These are phyloP conservation scores for Parazoanthus swiftii DNA, from an alignment of 92 coral and sea anemone genomes.

Conservation along the genomic window DNA sequence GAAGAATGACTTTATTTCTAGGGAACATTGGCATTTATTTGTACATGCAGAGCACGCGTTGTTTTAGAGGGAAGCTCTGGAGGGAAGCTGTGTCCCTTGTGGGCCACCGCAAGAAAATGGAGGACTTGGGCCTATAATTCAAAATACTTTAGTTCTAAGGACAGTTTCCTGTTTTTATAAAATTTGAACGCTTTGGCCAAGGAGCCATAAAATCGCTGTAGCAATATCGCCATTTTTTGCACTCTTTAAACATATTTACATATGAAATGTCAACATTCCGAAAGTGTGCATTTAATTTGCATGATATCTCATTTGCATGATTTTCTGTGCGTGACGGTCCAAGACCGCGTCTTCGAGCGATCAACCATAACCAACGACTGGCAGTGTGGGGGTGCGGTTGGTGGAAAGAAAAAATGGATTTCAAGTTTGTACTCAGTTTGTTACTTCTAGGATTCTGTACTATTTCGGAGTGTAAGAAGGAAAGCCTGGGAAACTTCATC, in stretches of 20 bases:
- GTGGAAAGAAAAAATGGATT: conserved; percentile 32
- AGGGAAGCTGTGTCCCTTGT: no score
- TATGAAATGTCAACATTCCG: background rate
- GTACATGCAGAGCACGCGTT: no score
- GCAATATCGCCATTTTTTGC: background rate
- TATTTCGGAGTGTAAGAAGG: conserved; percentile 34
- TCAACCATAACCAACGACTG: background rate
- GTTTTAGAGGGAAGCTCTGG: no score
- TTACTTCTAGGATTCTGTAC: conserved; percentile 36
- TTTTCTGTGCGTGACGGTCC: conserved; percentile 22
- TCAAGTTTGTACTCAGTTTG: conserved; percentile 33
- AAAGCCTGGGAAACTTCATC: conserved; percentile 67
- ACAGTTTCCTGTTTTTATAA: no score
- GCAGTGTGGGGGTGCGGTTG: conserved; percentile 39
- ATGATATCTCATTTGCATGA: conserved; percentile 13
- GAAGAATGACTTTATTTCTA: no score
- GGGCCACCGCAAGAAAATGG: no score
- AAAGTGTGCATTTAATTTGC: conserved; percentile 20
- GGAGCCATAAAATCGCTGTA: no score
- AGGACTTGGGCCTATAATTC: no score
- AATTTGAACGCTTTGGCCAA: no score
- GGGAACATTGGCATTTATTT: no score
- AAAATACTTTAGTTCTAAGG: no score
- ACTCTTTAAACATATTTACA: background rate
- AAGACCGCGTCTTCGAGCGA: conserved; percentile 23